Evolutionary conservation across 2,888 invertebrate species (phyloP).

Genomic region (Eudasyphora cyanicolor): DNA sequence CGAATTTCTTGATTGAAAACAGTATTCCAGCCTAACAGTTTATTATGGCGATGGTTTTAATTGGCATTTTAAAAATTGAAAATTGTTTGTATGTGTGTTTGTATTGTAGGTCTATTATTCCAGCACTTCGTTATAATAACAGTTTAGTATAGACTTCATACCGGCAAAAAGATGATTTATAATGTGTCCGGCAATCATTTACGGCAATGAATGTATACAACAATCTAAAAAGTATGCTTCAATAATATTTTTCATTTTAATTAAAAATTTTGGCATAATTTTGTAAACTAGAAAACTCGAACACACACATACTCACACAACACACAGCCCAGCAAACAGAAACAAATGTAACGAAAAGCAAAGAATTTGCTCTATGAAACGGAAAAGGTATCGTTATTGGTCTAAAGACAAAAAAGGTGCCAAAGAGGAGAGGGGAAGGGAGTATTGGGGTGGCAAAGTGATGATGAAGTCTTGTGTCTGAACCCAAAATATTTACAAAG

Average conservation of each 20-base stretch:
- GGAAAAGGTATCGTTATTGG: no score
- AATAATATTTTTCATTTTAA: conserved; percentile 59
- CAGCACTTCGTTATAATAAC: background rate
- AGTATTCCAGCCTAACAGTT: no score
- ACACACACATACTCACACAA: no score
- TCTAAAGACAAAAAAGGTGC: background rate
- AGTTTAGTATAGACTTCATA: background rate
- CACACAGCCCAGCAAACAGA: background rate
- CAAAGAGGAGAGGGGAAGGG: background rate
- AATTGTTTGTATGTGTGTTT: background rate
- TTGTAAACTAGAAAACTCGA: no score
- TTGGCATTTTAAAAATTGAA: no score
- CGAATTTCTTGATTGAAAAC: background rate
- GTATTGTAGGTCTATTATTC: background rate
- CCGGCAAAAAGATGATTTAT: background rate
- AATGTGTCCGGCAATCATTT: background rate
- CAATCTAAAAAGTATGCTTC: conserved; percentile 41
- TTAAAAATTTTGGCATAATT: conserved; percentile 41
- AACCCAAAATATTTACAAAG: no score
- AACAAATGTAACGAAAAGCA: background rate
- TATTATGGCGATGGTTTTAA: background rate
- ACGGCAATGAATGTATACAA: conserved; percentile 1
- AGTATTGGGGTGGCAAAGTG: no score
- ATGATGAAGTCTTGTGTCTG: background rate
- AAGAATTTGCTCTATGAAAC: background rate